A percentile compares a stretch with the other conserved stretches of the same genome.
Conservation (phyloP, 2,113 vertebrate species). For the Leptobrachium ailaonicum region DNA sequence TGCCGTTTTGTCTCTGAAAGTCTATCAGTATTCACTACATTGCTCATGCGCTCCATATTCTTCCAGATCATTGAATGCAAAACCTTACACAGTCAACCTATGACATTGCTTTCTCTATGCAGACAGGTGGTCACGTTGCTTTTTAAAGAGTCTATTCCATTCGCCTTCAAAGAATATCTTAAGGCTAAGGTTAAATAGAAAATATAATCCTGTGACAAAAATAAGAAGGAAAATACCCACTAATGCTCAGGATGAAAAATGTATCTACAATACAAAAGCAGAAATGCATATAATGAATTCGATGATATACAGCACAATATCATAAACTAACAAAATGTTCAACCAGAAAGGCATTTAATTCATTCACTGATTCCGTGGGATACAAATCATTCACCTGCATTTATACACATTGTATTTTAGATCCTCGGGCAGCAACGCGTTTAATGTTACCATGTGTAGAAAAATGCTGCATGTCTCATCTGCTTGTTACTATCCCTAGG, state of each 20-base stretch:
- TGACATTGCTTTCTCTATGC: conserved; percentile 8
- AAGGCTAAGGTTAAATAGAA: conserved; percentile 6
- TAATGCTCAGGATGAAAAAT: neutral
- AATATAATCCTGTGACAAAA: conserved; percentile 1
- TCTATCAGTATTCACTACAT: conserved; percentile 47
- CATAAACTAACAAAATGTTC: neutral
- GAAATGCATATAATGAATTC: neutral
- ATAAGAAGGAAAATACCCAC: neutral
- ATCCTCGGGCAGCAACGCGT: neutral
- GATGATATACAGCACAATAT: neutral
- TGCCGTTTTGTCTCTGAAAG: conserved; percentile 47
- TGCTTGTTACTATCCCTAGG: conserved; percentile 22
- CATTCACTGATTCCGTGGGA: neutral
- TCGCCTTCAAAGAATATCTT: neutral
- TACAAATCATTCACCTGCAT: conserved; percentile 12
- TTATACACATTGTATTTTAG: conserved; percentile 5
- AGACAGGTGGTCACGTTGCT: neutral
- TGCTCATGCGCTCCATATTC: conserved; percentile 19
- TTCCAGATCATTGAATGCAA: conserved; percentile 36
- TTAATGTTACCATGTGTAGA: conserved; percentile 19
- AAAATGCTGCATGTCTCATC: conserved; percentile 17
- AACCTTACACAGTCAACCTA: conserved; percentile 22
- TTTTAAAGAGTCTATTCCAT: neutral
- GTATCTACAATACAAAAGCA: neutral
- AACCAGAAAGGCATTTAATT: neutral